Evolutionary conservation across 2,113 vertebrate genomes (phyloP).

Genomic region (Coregonus clupeaformis): DNA sequence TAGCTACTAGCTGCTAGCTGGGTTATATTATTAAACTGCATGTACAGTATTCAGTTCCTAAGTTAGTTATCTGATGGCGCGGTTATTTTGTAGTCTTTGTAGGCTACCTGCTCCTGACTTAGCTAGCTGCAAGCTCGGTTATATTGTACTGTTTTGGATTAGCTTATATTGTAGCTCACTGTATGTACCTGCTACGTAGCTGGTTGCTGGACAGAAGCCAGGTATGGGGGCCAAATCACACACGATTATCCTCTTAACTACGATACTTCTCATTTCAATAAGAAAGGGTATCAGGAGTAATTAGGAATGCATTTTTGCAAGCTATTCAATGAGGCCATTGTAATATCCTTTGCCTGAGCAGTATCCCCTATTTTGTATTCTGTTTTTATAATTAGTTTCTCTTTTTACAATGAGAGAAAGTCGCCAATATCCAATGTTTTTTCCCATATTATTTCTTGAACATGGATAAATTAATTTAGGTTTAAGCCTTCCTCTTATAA

Average conservation of each 20-base stretch:
- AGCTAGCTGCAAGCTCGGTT: not conserved
- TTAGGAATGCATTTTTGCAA: conserved; percentile 42
- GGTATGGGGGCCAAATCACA: not conserved
- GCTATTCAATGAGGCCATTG: conserved; percentile 23
- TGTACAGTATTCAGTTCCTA: too few species aligned
- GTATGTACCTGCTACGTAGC: not conserved
- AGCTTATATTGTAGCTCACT: too few species aligned
- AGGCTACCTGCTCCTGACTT: not conserved
- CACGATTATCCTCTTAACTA: conserved; percentile 22
- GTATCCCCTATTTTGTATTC: not conserved
- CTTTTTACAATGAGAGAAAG: not conserved
- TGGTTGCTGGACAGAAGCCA: not conserved
- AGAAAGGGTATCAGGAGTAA: conserved; percentile 54
- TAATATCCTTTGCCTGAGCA: not conserved
- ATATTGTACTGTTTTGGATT: not conserved
- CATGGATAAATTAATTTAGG: not conserved
- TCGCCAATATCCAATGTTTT: not conserved
- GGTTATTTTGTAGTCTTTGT: too few species aligned
- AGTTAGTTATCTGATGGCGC: too few species aligned
- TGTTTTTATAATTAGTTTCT: not conserved
- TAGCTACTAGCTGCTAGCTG: not conserved
- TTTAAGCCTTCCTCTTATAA: not conserved
- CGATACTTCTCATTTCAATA: conserved; percentile 56
- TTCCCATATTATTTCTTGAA: not conserved
- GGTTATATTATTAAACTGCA: not conserved